A percentile compares a stretch with the other conserved stretches of the same genome.
Conservation (phyloP, 2,888 invertebrate species). For the Eudasyphora cyanicolor region DNA sequence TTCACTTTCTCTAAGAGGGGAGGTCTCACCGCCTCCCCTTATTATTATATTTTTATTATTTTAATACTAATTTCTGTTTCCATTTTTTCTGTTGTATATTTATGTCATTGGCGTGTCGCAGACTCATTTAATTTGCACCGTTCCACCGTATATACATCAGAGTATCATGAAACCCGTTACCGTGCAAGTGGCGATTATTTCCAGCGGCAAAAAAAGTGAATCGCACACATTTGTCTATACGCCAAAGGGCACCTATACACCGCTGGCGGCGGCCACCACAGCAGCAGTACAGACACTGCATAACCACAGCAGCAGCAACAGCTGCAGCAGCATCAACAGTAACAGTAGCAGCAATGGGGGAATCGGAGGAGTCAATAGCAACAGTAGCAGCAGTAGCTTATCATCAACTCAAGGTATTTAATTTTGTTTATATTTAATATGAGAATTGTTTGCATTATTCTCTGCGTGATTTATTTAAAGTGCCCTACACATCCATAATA, state of each 20-base stretch:
- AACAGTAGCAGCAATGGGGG: not conserved
- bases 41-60: not conserved
- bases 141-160: constrained; percentile 87
- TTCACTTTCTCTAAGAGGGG: not conserved
- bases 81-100: not conserved
- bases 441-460: not conserved
- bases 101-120: constrained; percentile 77
- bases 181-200: constrained; percentile 89
- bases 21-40: too few species aligned
- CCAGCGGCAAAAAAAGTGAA: constrained; percentile 93
- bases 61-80: not conserved
- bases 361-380: not conserved
- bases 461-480: not conserved
- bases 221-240: constrained; percentile 92
- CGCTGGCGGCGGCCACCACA: constrained; percentile 78
- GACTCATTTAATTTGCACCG: constrained; percentile 93
- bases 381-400: constrained; percentile 69
- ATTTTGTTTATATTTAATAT: constrained; percentile 71
- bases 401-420: constrained; percentile 78
- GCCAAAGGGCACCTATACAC: constrained; percentile 80
- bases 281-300: constrained; percentile 70
- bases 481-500: not conserved
- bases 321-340: not conserved
- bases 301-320: not conserved
- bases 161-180: constrained; percentile 85